Percentiles rank a stretch among this genome's conserved stretches.
Evolutionary conservation across 2,797 vertebrate genomes (phyloP).

Genomic region (Aldrovandia affinis): DNA sequence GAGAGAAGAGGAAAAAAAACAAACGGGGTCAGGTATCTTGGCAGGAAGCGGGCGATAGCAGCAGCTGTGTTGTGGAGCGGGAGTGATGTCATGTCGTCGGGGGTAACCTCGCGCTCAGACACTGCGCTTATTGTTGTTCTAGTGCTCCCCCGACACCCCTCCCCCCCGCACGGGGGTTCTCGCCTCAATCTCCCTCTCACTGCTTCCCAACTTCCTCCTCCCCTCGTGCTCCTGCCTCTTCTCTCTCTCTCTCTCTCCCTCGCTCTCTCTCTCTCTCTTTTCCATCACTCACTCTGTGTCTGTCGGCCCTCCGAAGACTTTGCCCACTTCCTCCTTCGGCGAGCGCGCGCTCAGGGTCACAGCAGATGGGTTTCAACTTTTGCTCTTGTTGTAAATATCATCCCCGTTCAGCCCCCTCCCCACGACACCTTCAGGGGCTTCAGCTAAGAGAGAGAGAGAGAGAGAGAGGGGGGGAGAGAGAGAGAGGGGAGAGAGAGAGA

Average conservation of each 20-base stretch:
- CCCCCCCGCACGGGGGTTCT: not conserved
- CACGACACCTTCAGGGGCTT: not conserved
- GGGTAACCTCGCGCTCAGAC: constrained; percentile 48
- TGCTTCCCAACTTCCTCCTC: not conserved
- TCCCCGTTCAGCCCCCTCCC: not conserved
- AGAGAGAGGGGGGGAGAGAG: too few species aligned
- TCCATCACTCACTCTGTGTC: not conserved
- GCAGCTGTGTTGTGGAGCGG: constrained; percentile 61
- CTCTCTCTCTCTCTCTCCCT: not conserved
- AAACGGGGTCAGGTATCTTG: constrained; percentile 67
- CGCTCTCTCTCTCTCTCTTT: not conserved
- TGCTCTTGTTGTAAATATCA: not conserved
- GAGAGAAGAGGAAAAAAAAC: constrained; percentile 27
- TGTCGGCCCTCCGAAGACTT: not conserved
- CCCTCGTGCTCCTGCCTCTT: too few species aligned
- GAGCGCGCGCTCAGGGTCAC: not conserved
- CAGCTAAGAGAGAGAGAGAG: not conserved
- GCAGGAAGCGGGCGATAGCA: constrained; percentile 52
- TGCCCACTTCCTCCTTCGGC: not conserved
- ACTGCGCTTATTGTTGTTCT: constrained; percentile 62
- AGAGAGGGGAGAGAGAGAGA: too few species aligned
- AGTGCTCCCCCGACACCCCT: constrained; percentile 63
- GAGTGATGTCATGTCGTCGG: constrained; percentile 66
- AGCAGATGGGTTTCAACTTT: not conserved
- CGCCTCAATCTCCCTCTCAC: not conserved